These are phyloP conservation scores for Saturnia japonica DNA, from an alignment of 2,888 invertebrate genomes.

Conservation along the genomic window DNA sequence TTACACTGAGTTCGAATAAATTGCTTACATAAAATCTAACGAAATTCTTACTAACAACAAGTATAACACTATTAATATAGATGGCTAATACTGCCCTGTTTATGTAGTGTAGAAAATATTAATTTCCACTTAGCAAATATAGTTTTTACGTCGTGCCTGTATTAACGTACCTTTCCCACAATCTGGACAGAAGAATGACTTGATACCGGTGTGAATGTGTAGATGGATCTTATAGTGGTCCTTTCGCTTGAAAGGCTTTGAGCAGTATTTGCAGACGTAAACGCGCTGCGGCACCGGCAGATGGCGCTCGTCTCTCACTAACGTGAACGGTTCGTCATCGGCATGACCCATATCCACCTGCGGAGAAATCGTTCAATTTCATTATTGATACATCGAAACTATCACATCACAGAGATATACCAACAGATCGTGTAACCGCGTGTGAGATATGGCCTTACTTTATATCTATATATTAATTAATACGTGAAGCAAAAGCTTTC, in stretches of 20 bases:
- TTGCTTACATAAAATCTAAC: too few species aligned
- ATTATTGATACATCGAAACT: not conserved
- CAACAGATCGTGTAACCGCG: too few species aligned
- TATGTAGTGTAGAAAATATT: too few species aligned
- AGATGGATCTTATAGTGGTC: constrained; percentile 77
- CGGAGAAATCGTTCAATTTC: not conserved
- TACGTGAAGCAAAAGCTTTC: too few species aligned
- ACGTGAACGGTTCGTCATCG: constrained; percentile 34
- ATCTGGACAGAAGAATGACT: constrained; percentile 69
- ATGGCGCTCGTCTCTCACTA: constrained; percentile 39
- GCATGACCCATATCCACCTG: constrained; percentile 41
- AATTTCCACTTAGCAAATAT: too few species aligned
- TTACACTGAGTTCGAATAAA: too few species aligned
- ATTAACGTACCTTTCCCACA: constrained; percentile 72
- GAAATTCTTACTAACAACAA: too few species aligned
- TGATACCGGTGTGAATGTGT: constrained; percentile 72
- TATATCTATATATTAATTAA: too few species aligned
- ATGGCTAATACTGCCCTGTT: not conserved
- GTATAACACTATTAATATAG: too few species aligned
- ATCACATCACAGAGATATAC: too few species aligned
- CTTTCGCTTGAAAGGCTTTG: constrained; percentile 71
- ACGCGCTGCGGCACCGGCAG: constrained; percentile 65
- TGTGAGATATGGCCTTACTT: too few species aligned
- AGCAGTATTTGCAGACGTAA: constrained; percentile 73
- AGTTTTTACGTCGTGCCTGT: too few species aligned